Evolutionary conservation across 2,113 vertebrate species (phyloP).

Genomic region (Platysteira castanea): DNA sequence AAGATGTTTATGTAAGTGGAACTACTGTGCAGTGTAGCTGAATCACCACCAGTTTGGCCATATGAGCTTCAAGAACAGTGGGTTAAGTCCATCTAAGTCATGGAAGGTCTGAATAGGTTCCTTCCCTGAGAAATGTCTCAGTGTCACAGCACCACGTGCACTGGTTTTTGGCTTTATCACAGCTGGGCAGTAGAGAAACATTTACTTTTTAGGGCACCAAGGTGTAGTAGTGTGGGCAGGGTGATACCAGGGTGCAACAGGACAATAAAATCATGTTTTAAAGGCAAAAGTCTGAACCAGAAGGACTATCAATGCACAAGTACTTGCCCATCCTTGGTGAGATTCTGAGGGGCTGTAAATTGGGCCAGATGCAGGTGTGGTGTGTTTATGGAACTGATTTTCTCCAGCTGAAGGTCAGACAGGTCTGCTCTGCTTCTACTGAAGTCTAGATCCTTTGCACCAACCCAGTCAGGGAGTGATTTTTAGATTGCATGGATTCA

Average conservation of each 20-base stretch:
- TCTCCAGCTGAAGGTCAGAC: neutral
- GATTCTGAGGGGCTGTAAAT: neutral
- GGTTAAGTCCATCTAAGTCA: neutral
- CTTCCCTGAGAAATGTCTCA: neutral
- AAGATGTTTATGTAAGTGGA: neutral
- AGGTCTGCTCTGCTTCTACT: neutral
- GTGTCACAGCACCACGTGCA: neutral
- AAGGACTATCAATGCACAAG: neutral
- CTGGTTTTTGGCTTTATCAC: neutral
- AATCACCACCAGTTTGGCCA: neutral
- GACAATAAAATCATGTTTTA: neutral
- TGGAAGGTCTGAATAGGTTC: neutral
- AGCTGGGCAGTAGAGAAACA: accelerated
- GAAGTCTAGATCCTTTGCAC: neutral
- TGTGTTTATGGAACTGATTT: neutral
- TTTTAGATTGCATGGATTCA: neutral
- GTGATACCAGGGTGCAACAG: neutral
- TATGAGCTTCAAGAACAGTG: neutral
- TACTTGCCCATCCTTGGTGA: neutral
- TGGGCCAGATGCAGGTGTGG: neutral
- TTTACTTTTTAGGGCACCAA: neutral
- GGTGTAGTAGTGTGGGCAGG: neutral
- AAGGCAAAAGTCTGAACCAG: neutral
- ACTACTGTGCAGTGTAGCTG: neutral
- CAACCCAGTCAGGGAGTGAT: neutral